phyloP scores from a whole-genome alignment of 92 coral and sea anemone species.

The Siderastrea radians region DNA sequence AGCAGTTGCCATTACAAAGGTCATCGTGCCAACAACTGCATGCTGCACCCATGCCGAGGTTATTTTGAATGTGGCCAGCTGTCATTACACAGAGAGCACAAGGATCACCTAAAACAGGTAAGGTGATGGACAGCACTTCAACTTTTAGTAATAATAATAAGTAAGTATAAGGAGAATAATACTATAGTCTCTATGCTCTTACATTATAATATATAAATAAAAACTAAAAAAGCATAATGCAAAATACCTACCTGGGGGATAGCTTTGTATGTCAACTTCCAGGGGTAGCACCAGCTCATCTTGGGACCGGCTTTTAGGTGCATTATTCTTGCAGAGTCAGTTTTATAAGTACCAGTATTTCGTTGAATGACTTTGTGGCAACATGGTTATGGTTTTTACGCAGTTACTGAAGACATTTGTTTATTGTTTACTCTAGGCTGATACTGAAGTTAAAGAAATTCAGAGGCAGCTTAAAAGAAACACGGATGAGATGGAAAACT shows the following conservation, averaged over 20 bases:
- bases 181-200: slow-evolving; percentile 1
- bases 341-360: neutral
- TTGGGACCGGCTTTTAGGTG: neutral
- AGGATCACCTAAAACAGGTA: slow-evolving; percentile 52
- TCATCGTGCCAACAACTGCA: slow-evolving; percentile 55
- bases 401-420: neutral
- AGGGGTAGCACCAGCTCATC: slow-evolving; percentile 9
- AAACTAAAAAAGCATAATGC: neutral
- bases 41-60: slow-evolving; percentile 42
- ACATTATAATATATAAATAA: neutral
- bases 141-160: slow-evolving; percentile 7
- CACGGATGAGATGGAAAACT: slow-evolving; percentile 44
- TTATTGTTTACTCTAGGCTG: slow-evolving; percentile 48
- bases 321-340: neutral
- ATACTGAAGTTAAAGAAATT: slow-evolving; percentile 55
- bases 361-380: neutral
- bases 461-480: slow-evolving; percentile 53
- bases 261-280: slow-evolving; percentile 12
- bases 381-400: slow-evolving; percentile 3
- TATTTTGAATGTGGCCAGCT: slow-evolving; percentile 53
- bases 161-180: slow-evolving; percentile 13
- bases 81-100: slow-evolving; percentile 43
- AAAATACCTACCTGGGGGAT: slow-evolving; percentile 11
- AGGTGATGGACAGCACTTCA: neutral
- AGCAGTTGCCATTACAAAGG: slow-evolving; percentile 72